Conservation (phyloP, 2,113 vertebrate species). For the Bubo scandiacus region DNA sequence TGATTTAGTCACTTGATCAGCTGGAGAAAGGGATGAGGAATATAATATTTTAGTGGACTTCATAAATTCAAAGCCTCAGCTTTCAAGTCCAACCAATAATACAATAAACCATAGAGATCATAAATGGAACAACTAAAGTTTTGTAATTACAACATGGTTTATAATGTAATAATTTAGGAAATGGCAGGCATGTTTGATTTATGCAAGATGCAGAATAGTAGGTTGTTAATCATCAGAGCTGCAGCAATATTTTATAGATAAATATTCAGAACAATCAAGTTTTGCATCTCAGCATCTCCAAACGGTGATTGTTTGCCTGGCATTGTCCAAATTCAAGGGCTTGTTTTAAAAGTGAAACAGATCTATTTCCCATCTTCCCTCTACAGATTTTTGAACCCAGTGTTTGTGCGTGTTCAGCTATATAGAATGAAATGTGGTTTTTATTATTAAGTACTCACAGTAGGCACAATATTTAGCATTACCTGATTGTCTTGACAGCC, state of each 20-base stretch:
- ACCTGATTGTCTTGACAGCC: background rate
- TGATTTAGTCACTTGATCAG: slow-evolving; percentile 80
- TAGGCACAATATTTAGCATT: background rate
- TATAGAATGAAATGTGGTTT: accelerated
- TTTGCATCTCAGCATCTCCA: background rate
- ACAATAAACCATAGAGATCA: slow-evolving; percentile 65
- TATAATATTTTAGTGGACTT: slow-evolving; percentile 78
- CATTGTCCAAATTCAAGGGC: background rate
- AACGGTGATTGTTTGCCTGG: background rate
- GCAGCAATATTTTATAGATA: background rate
- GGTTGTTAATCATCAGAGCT: background rate
- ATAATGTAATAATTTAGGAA: slow-evolving; percentile 58
- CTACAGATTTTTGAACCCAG: background rate
- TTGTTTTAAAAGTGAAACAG: background rate
- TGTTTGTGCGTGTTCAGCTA: background rate
- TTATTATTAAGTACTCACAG: background rate
- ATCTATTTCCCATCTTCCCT: background rate
- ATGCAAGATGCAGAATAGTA: background rate
- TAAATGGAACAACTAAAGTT: slow-evolving; percentile 72
- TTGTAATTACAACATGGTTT: slow-evolving; percentile 73
- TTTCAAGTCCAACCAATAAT: slow-evolving; percentile 75
- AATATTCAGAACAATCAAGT: background rate
- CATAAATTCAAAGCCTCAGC: slow-evolving; percentile 75
- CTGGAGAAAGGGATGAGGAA: slow-evolving; percentile 56
- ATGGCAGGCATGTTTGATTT: slow-evolving; percentile 28